Conservation (phyloP, 1,140 invertebrate species). For the Philopotamus ludificatus region DNA sequence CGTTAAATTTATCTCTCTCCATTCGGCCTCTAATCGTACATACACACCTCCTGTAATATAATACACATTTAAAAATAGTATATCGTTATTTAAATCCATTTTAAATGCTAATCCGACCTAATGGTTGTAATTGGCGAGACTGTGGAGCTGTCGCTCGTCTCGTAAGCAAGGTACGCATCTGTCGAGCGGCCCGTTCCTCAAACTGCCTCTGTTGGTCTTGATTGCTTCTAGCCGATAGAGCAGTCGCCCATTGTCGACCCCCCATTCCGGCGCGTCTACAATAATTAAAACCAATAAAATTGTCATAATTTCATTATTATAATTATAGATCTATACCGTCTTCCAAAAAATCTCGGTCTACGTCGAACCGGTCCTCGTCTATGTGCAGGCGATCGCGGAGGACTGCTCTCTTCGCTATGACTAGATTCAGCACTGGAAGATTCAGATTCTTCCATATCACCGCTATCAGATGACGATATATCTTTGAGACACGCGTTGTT, state of each 20-base stretch:
- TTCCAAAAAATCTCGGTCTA: slow-evolving; percentile 27
- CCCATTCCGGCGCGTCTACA: slow-evolving; percentile 42
- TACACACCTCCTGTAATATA: slow-evolving; percentile 64
- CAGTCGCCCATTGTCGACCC: slow-evolving; percentile 67
- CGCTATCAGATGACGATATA: slow-evolving; percentile 45
- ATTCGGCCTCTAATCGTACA: slow-evolving; percentile 68
- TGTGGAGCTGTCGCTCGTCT: slow-evolving; percentile 43
- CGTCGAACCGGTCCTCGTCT: slow-evolving; percentile 23
- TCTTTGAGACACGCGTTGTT: slow-evolving; percentile 31
- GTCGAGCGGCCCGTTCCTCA: slow-evolving; percentile 71
- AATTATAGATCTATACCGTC: slow-evolving; percentile 18
- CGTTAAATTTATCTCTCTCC: slow-evolving; percentile 60
- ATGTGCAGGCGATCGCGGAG: slow-evolving; percentile 20
- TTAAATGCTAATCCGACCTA: slow-evolving; percentile 31
- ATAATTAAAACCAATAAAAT: neutral
- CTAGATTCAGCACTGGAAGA: slow-evolving; percentile 43
- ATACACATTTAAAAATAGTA: neutral
- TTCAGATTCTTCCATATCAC: slow-evolving; percentile 40
- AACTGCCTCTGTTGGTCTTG: slow-evolving; percentile 81
- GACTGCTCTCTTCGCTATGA: slow-evolving; percentile 49
- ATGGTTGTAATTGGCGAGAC: slow-evolving; percentile 43
- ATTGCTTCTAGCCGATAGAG: slow-evolving; percentile 74
- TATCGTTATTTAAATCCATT: neutral
- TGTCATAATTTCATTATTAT: neutral
- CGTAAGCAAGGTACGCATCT: slow-evolving; percentile 65